Evolutionary conservation across 1,140 invertebrate genomes (phyloP).

Genomic region (Scaptomyza hsui): DNA sequence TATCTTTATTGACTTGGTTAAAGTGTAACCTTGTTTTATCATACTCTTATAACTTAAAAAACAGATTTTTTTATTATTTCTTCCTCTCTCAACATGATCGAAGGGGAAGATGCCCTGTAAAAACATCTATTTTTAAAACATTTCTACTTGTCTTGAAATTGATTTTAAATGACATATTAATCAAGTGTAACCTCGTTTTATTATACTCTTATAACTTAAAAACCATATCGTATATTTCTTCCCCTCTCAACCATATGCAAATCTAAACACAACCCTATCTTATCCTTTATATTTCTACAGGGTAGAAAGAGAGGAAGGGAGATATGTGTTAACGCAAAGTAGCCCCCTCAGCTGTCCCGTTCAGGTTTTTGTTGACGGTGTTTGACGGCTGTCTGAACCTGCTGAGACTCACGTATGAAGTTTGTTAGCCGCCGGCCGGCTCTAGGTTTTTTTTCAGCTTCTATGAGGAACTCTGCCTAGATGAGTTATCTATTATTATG

Average conservation of each 20-base stretch:
- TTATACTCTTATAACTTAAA: too few relatives aligned
- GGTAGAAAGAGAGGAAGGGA: neutral
- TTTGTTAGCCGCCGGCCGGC: constrained; percentile 25
- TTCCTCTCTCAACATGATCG: neutral
- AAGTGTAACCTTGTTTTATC: too few relatives aligned
- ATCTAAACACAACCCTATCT: neutral
- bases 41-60: too few relatives aligned
- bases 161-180: too few relatives aligned
- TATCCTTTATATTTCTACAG: neutral
- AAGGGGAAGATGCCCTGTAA: constrained; percentile 1
- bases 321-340: neutral
- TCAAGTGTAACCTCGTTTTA: too few relatives aligned
- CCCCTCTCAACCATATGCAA: neutral
- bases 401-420: constrained; percentile 53
- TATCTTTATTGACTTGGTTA: too few relatives aligned
- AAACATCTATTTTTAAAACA: too few relatives aligned
- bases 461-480: constrained; percentile 7
- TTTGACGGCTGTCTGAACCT: constrained; percentile 39
- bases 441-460: constrained; percentile 3
- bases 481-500: constrained; percentile 11
- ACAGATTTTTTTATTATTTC: too few relatives aligned
- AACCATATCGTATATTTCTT: too few relatives aligned
- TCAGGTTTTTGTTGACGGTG: neutral
- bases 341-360: neutral
- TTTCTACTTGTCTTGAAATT: too few relatives aligned